Percentiles rank a stretch among this genome's conserved stretches.
These are phyloP conservation scores for Gandaritis pyraliata DNA, from an alignment of 2,888 invertebrate genomes.

Conservation along the genomic window DNA sequence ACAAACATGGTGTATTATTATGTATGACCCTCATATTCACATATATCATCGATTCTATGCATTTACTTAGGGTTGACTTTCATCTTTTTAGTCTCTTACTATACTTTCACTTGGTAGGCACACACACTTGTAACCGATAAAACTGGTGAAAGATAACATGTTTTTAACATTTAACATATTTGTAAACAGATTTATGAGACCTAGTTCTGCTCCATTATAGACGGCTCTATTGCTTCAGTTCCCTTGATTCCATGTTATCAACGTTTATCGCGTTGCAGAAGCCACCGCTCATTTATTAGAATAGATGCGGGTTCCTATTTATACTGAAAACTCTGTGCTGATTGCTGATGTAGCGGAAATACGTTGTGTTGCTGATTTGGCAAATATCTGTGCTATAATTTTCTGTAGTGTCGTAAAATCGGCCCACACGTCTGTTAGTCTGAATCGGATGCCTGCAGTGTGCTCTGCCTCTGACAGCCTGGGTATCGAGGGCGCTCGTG, in stretches of 20 bases:
- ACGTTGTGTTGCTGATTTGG: conserved; percentile 10
- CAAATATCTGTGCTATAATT: conserved; percentile 6
- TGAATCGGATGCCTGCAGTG: conserved; percentile 5
- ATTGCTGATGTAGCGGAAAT: conserved; percentile 4
- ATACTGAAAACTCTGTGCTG: conserved; percentile 2
- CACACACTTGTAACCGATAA: too few species aligned
- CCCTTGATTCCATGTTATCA: background rate
- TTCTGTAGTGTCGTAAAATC: background rate
- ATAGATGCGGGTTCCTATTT: background rate
- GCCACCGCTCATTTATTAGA: background rate
- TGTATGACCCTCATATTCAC: too few species aligned
- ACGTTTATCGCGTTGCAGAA: background rate
- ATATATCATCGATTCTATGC: too few species aligned
- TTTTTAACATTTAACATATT: background rate
- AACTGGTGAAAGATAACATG: too few species aligned
- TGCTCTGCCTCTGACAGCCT: background rate
- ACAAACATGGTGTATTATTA: too few species aligned
- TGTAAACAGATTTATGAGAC: background rate
- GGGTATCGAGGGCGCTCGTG: conserved; percentile 17
- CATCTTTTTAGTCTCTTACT: too few species aligned
- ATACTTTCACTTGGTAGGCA: too few species aligned
- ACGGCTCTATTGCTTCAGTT: background rate
- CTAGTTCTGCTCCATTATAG: background rate
- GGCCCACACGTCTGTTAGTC: conserved; percentile 10
- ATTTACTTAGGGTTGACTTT: too few species aligned